Base-by-base conservation (phyloP, 2,797 vertebrate genomes). In the Enteromius radiatus region DNA sequence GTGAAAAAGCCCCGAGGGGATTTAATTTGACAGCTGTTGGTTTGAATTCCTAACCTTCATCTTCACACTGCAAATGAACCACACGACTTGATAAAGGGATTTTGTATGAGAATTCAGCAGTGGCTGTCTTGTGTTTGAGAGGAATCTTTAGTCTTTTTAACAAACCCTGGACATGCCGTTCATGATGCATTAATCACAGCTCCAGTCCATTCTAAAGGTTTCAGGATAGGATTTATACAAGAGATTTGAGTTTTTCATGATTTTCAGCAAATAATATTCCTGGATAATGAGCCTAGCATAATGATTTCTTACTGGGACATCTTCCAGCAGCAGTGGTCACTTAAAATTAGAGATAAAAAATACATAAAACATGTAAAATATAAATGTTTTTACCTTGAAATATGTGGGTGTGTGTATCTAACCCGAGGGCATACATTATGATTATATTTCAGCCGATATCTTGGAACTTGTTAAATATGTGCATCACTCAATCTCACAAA, bases 311-410 rank as follows among this genome's bases (percentile, higher is more conserved):
- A 43, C 54, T 5, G 15, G 14, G 59, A 61, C 23, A 26, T 23
- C 52, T 28, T 61, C 36, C 54, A 61, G n/a, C 54, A 59, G n/a
- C 43, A n/a, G n/a, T 61, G 36, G 74, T 61, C 74, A 76, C 74
- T 61, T 28, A 54, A 73, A 74, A 70, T 76, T 15, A 12, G 36
- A 61, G 54, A 61, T 43, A 43, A n/a, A 76, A 67, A 36, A 67
- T 78, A 6, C 36, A 61, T 76, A 61, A 75, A 61, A 21, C 36
- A 43, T 41, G 14, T 59, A 5, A 76, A 76, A 76, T 76, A 59
- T 76, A 76, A 76, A 78, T 56, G 49, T 56, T 69, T 65, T 81
- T 82, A 84, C 61, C 78, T 36, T 74, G 21, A 74, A 54, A 74
- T 74, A 56, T 49, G 11, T 70, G 11, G 52, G 3, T 54, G 6